Percentiles rank a stretch among this genome's conserved stretches.
Evolutionary conservation across 2,113 vertebrate species (phyloP).

Genomic region (Ictalurus punctatus): DNA sequence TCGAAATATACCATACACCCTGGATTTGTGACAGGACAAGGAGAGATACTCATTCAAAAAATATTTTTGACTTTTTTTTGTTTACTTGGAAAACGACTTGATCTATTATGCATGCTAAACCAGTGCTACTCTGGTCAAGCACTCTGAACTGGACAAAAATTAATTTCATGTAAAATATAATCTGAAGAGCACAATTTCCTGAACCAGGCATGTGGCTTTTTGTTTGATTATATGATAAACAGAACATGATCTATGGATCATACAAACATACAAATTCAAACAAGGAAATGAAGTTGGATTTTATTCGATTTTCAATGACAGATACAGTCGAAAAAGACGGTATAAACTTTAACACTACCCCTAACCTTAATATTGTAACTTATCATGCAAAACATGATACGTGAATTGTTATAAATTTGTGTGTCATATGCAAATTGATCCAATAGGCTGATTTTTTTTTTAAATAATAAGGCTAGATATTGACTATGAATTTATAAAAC

Average conservation of each 20-base stretch:
- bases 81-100: neutral
- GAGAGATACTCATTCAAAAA: neutral
- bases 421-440: neutral
- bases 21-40: neutral
- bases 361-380: neutral
- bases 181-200: slow-evolving; percentile 40
- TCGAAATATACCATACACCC: slow-evolving; percentile 3
- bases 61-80: neutral
- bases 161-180: slow-evolving; percentile 53
- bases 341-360: neutral
- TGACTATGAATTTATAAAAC: too few relatives aligned
- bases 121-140: slow-evolving; percentile 8
- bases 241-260: neutral
- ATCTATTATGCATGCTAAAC: slow-evolving; percentile 28
- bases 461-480: neutral
- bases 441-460: neutral
- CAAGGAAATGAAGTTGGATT: neutral
- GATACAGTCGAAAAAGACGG: neutral
- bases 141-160: slow-evolving; percentile 1
- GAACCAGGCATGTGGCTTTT: slow-evolving; percentile 20
- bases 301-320: neutral
- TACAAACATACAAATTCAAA: neutral
- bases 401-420: neutral
- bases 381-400: neutral
- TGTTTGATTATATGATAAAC: neutral